These are phyloP conservation scores for Mythimna lalbum DNA, from an alignment of 2,888 invertebrate species.

Conservation along the genomic window DNA sequence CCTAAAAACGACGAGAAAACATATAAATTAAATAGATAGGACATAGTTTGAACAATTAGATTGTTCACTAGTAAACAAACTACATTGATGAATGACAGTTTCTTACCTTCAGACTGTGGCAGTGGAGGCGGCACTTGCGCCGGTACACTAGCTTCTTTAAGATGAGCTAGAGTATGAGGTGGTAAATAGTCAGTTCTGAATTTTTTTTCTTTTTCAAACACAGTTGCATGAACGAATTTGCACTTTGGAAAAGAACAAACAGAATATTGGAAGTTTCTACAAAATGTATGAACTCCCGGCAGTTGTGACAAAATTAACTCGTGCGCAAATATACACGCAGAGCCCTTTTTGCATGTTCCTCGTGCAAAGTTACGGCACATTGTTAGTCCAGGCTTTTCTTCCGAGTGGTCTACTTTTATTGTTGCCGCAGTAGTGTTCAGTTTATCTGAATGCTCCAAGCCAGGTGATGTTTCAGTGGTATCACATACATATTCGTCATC, in stretches of 20 bases:
- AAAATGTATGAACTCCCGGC: too few species aligned
- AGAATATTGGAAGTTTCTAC: too few species aligned
- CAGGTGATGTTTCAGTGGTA: not conserved
- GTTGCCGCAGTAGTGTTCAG: not conserved
- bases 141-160: constrained; percentile 63
- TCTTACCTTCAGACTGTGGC: constrained; percentile 67
- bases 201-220: constrained; percentile 80
- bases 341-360: too few species aligned
- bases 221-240: constrained; percentile 80
- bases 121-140: constrained; percentile 67
- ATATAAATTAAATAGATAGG: too few species aligned
- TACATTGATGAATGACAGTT: not conserved
- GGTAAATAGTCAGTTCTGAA: constrained; percentile 78
- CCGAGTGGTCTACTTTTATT: constrained; percentile 38
- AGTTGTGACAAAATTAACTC: too few species aligned
- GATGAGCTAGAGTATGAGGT: constrained; percentile 72
- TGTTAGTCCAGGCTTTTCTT: too few species aligned
- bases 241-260: constrained; percentile 75
- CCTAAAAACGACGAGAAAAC: too few species aligned
- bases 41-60: too few species aligned
- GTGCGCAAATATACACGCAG: too few species aligned
- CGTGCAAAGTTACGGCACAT: too few species aligned
- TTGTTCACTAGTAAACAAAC: not conserved
- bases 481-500: constrained; percentile 64
- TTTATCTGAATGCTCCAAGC: constrained; percentile 21